Percentiles rank a stretch among this genome's conserved stretches.
These are phyloP conservation scores for Strigamia crassipes DNA, from an alignment of 2,888 invertebrate species.

Conservation along the genomic window DNA sequence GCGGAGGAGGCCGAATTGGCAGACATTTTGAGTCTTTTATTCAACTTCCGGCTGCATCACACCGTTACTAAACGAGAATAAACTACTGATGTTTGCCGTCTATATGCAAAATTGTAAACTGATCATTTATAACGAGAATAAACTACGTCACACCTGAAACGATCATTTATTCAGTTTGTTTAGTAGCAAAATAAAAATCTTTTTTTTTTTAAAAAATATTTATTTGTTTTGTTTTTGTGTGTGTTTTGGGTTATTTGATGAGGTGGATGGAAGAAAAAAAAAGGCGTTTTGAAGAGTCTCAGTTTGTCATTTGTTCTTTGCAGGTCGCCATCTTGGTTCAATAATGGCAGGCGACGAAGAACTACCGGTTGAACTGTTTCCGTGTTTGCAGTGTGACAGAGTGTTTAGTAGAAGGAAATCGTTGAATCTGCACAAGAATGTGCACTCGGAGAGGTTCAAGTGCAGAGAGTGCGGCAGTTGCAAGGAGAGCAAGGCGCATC, in stretches of 20 bases:
- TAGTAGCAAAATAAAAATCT: too few relatives aligned
- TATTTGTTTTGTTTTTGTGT: too few relatives aligned
- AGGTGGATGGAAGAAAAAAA: background rate
- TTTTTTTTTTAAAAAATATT: too few relatives aligned
- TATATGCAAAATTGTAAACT: too few relatives aligned
- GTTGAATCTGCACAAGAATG: conserved; percentile 38
- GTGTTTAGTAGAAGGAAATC: conserved; percentile 33
- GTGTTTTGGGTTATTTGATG: background rate
- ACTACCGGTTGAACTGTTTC: conserved; percentile 31
- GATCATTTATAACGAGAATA: too few relatives aligned
- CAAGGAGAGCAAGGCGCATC: conserved; percentile 33
- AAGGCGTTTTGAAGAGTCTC: conserved; percentile 6
- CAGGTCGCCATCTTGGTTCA: background rate
- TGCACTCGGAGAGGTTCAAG: conserved; percentile 43
- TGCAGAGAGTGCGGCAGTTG: conserved; percentile 32
- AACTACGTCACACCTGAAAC: too few relatives aligned
- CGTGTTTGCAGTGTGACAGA: conserved; percentile 43
- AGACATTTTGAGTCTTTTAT: too few relatives aligned
- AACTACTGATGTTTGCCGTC: too few relatives aligned
- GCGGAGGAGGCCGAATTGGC: too few relatives aligned
- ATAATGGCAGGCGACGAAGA: background rate
- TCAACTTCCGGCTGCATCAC: too few relatives aligned
- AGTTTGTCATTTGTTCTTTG: conserved; percentile 28
- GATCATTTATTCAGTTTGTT: too few relatives aligned
- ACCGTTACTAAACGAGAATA: too few relatives aligned